Conservation (phyloP, 2,888 invertebrate species). For the Heliconius cydno region DNA sequence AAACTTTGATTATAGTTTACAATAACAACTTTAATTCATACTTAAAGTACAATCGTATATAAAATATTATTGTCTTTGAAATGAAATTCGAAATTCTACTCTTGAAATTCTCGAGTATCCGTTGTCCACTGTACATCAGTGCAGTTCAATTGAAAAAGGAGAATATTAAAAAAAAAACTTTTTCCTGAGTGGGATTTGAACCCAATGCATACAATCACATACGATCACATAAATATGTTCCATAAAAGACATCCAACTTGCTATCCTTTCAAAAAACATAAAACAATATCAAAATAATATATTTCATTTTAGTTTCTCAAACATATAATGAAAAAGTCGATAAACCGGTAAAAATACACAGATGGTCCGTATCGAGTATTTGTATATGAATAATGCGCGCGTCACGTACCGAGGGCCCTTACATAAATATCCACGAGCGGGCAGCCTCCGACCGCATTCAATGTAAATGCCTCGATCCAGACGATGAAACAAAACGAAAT, state of each 20-base stretch:
- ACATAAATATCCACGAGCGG: conserved; percentile 81
- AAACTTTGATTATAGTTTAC: conserved; percentile 71
- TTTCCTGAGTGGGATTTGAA: neutral
- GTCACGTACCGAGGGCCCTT: conserved; percentile 78
- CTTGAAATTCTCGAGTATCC: neutral
- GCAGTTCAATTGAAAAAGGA: neutral
- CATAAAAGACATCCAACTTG: neutral
- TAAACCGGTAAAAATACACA: conserved; percentile 79
- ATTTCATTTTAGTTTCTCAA: conserved; percentile 12
- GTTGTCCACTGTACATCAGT: neutral
- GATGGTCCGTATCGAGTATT: conserved; percentile 67
- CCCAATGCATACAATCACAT: neutral
- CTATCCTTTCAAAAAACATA: neutral
- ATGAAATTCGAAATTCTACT: neutral
- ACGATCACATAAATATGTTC: neutral
- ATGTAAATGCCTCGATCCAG: conserved; percentile 81
- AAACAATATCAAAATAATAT: conserved; percentile 17
- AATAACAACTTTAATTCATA: conserved; percentile 52
- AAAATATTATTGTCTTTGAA: conserved; percentile 23
- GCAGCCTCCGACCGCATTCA: conserved; percentile 81
- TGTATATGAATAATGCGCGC: conserved; percentile 80
- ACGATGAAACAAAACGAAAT: conserved; percentile 82
- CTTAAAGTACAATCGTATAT: conserved; percentile 35
- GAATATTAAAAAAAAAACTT: neutral
- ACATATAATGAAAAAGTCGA: conserved; percentile 56